Conservation (phyloP, 2,888 invertebrate species). For the Eugnorisma glareosa region DNA sequence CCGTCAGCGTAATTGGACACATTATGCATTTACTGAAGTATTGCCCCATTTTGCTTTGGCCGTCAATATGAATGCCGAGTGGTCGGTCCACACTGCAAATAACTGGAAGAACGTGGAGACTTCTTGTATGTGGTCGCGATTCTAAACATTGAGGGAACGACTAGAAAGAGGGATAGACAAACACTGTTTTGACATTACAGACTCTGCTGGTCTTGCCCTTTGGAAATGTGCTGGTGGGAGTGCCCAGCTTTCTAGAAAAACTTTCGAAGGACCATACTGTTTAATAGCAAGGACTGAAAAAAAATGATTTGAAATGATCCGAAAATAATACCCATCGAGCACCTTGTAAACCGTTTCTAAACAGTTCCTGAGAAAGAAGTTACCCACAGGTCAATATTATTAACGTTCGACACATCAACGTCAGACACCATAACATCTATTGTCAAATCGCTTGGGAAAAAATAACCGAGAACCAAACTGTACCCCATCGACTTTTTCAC, state of each 20-base stretch:
- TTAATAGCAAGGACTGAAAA: not conserved
- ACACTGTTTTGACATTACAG: not conserved
- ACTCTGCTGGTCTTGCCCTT: too few species aligned
- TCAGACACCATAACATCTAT: slow-evolving; percentile 84
- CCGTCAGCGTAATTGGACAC: not conserved
- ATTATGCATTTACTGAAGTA: not conserved
- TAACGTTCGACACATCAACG: slow-evolving; percentile 82
- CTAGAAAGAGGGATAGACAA: not conserved
- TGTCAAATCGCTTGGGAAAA: slow-evolving; percentile 82
- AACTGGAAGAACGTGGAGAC: not conserved
- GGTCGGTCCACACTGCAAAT: not conserved
- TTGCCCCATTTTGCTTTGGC: not conserved
- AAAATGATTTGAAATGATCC: not conserved
- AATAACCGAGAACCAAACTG: slow-evolving; percentile 71
- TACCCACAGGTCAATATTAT: slow-evolving; percentile 72
- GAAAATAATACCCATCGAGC: not conserved
- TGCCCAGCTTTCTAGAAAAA: not conserved
- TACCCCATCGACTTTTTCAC: slow-evolving; percentile 84
- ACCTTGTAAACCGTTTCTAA: slow-evolving; percentile 42
- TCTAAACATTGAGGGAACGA: not conserved
- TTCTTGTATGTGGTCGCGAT: not conserved
- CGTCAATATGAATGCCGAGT: not conserved
- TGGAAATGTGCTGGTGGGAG: not conserved
- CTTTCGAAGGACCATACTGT: not conserved
- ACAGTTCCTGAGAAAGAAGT: slow-evolving; percentile 69